Percentiles rank a stretch among this genome's conserved stretches.
Conservation (phyloP, 2,113 vertebrate genomes). For the Abramis brama region DNA sequence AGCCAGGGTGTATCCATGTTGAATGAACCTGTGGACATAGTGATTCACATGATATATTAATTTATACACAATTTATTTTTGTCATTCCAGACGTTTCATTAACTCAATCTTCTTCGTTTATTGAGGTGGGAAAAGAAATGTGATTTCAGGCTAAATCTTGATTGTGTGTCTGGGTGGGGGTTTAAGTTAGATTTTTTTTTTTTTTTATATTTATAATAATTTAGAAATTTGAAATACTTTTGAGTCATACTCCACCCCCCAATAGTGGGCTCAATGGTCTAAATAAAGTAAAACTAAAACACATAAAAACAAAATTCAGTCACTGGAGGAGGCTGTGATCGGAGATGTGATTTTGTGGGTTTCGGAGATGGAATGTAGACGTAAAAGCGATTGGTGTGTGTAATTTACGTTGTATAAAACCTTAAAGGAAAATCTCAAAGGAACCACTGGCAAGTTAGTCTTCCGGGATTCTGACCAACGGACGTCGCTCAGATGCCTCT, state of each 20-base stretch:
- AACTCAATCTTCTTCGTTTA: not conserved
- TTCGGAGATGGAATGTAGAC: no score
- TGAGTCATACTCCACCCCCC: not conserved
- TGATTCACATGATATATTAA: not conserved
- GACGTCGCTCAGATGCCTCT: no score
- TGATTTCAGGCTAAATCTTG: no score
- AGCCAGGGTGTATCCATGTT: conserved; percentile 86
- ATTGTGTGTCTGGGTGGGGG: not conserved
- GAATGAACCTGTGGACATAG: conserved; percentile 73
- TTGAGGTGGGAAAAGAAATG: not conserved
- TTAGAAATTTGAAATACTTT: not conserved
- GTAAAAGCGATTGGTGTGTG: no score
- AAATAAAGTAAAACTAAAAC: not conserved
- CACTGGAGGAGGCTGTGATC: no score
- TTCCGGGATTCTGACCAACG: no score
- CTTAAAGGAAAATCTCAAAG: no score
- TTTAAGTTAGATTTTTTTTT: no score
- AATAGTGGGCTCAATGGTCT: not conserved
- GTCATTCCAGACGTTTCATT: not conserved
- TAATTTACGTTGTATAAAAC: no score
- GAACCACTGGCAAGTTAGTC: no score
- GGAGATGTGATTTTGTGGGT: no score
- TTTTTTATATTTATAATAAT: not conserved
- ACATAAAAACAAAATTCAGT: not conserved
- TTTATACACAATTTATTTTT: not conserved